Base-by-base conservation (phyloP, 1,140 invertebrate genomes). In the Listronotus oregonensis region DNA sequence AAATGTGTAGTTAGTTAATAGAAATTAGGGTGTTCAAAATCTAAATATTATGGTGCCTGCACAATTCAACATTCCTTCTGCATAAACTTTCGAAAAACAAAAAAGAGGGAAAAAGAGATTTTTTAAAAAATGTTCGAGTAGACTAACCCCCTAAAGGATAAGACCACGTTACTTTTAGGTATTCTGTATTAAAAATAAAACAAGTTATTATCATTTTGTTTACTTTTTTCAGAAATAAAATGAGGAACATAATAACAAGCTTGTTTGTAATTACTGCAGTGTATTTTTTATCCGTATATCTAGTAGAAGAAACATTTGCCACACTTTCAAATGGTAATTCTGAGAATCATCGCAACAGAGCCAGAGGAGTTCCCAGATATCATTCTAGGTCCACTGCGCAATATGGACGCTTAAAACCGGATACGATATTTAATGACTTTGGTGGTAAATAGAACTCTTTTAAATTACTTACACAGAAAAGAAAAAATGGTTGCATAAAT, bases 351-450 rank as follows among this genome's bases (percentile, higher is more conserved):
- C 32, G 40, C 14, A 59, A 63, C 17, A 40, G 61, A 64, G 56
- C 58, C n/a, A 12, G 14, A 15, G 50, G 55, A 18, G 40, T 39
- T 46, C 40, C 66, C 39, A 27, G 59, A 44, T 42, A 61, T 14
- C 32, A 34, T 46, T 32, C 47, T 8, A 43, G 43, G 11, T 17
- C 44, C 9, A 1, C 14, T 11, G 7, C 43, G 21, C 58, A 57
- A 42, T 69, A 69, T 17, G 27, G 27, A 12, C 15, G 43, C 31
- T 49, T 64, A 27, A 69, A 69, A 44, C 21, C 54, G 5, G 68
- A 69, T 44, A 44, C 58, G 0, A 62, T 49, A 27, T 12, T 65
- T 39, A 58, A 52, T 31, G 67, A 66, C 15, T 62, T 69, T 63
- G 63, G 61, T 18, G 59, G 64, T 66, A 56, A 69, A 17, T 54